Percentiles rank a stretch among this genome's conserved stretches.
phyloP scores from a whole-genome alignment of 1,140 invertebrate species.

The Drosophila mayri region DNA sequence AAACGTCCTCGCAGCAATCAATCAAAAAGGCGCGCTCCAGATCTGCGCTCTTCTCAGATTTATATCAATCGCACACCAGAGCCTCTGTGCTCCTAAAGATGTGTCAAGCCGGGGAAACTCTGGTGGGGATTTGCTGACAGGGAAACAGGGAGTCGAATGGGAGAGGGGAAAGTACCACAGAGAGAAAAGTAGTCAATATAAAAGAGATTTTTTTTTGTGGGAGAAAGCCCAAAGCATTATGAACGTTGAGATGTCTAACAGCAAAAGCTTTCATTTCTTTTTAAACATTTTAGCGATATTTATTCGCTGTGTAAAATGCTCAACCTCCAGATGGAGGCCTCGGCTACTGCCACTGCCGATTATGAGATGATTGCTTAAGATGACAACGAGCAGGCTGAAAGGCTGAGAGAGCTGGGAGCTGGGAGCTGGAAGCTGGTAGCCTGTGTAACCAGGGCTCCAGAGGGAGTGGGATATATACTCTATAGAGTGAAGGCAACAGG shows the following conservation, averaged over 20 bases:
- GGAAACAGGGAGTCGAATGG: background rate
- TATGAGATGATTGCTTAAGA: constrained; percentile 83
- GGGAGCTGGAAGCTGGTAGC: constrained; percentile 5
- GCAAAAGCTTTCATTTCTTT: too few relatives aligned
- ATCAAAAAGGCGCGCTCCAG: constrained; percentile 78
- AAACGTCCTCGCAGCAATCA: constrained; percentile 71
- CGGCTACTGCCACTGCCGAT: constrained; percentile 71
- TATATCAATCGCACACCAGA: constrained; percentile 59
- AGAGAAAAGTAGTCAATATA: background rate
- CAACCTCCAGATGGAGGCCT: constrained; percentile 31
- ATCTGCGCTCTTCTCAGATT: constrained; percentile 69
- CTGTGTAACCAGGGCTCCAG: background rate
- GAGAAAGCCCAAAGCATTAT: too few relatives aligned
- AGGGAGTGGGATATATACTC: constrained; percentile 6
- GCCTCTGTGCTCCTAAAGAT: constrained; percentile 11
- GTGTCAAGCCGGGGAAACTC: constrained; percentile 29
- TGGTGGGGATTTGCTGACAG: constrained; percentile 61
- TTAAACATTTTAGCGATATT: background rate
- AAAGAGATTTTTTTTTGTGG: too few relatives aligned
- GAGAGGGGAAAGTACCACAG: background rate
- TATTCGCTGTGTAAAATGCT: constrained; percentile 21
- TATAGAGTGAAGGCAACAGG: constrained; percentile 3
- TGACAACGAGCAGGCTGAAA: constrained; percentile 73
- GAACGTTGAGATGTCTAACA: too few relatives aligned
- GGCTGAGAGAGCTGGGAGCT: constrained; percentile 23